A percentile compares a stretch with the other conserved stretches of the same genome.
phyloP scores from a whole-genome alignment of 2,888 invertebrate genomes.

The Suillia variegata region DNA sequence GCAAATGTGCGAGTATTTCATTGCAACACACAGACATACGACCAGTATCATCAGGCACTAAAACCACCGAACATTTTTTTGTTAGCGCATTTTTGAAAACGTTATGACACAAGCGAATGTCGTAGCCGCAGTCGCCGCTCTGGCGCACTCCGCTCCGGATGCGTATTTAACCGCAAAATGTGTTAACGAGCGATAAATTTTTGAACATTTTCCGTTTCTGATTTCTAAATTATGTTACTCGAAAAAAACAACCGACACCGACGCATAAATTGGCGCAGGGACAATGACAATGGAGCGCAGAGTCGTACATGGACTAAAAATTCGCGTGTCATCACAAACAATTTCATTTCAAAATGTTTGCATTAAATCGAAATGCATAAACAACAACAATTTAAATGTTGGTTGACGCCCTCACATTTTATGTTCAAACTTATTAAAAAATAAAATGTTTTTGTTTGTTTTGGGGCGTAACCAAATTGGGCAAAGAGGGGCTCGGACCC shows the following conservation, averaged over 20 bases:
- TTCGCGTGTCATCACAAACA: no score
- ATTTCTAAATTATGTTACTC: constrained; percentile 3
- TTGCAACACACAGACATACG: no score
- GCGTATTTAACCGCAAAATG: constrained; percentile 21
- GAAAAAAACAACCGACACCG: not conserved
- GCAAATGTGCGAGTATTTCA: constrained; percentile 2
- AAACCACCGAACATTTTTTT: not conserved
- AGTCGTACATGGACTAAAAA: not conserved
- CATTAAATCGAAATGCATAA: no score
- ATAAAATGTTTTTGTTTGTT: no score
- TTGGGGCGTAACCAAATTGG: no score
- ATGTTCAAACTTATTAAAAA: no score
- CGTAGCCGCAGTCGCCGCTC: not conserved
- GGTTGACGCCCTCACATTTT: no score
- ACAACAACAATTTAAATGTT: no score
- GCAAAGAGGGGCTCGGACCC: no score
- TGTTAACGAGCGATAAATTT: constrained; percentile 24
- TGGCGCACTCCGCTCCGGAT: not conserved
- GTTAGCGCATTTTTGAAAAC: not conserved
- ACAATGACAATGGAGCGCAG: not conserved
- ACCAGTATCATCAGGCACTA: not conserved
- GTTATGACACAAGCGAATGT: not conserved
- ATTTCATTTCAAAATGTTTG: no score
- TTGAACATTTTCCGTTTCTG: not conserved
- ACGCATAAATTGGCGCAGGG: not conserved